Evolutionary conservation across 2,797 vertebrate species (phyloP).

Genomic region (Momotus momota): DNA sequence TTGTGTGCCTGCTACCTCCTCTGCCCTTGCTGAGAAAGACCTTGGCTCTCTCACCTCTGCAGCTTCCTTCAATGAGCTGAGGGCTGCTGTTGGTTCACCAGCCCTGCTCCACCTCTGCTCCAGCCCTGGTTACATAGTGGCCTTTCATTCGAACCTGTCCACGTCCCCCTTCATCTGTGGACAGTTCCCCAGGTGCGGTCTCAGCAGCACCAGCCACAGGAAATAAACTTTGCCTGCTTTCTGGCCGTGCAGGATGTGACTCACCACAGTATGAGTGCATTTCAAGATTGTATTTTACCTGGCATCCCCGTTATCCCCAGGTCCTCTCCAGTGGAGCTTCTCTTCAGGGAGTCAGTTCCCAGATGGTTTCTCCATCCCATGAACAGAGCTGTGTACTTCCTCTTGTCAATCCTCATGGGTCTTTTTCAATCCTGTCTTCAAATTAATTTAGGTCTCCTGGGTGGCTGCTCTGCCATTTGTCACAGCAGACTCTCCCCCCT

Average conservation of each 20-base stretch:
- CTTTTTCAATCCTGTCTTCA: neutral
- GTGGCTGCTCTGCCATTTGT: neutral
- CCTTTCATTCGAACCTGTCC: fast-evolving
- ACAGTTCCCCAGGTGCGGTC: neutral
- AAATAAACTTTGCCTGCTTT: neutral
- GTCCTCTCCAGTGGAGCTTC: neutral
- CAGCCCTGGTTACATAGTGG: neutral
- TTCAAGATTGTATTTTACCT: fast-evolving
- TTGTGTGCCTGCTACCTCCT: neutral
- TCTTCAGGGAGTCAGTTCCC: fast-evolving
- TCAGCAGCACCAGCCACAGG: neutral
- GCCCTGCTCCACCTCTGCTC: neutral
- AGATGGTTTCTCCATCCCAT: neutral
- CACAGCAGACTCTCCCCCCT: neutral
- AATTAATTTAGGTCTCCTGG: neutral
- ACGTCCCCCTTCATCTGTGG: neutral
- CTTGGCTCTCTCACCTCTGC: fast-evolving
- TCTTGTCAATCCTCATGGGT: neutral
- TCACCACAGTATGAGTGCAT: neutral
- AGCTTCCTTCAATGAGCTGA: neutral
- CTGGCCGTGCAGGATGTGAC: fast-evolving
- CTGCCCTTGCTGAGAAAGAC: neutral
- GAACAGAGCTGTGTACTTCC: neutral
- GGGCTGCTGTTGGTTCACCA: neutral
- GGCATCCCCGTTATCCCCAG: neutral